Conservation (phyloP, 1,140 invertebrate genomes). For the Orchestia grillus region DNA sequence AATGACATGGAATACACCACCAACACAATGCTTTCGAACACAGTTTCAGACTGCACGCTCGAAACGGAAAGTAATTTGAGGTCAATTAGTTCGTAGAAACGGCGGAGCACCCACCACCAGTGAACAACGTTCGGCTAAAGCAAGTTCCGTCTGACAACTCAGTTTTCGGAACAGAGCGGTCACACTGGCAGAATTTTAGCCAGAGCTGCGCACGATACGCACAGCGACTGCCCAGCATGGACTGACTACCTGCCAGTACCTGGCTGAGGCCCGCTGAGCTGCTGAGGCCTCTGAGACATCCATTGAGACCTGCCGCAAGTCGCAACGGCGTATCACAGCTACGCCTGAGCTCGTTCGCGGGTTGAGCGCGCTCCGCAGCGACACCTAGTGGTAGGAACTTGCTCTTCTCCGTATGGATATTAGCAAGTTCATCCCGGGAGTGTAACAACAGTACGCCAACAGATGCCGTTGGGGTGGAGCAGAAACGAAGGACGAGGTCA, state of each 20-base stretch:
- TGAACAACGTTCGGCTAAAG: not conserved
- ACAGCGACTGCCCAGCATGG: not conserved
- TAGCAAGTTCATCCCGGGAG: no score
- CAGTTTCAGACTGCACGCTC: not conserved
- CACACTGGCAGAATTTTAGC: not conserved
- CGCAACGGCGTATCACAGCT: constrained; percentile 1
- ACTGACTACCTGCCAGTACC: constrained; percentile 12
- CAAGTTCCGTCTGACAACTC: not conserved
- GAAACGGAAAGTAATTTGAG: not conserved
- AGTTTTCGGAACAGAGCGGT: not conserved
- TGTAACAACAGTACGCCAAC: no score
- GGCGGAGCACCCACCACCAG: not conserved
- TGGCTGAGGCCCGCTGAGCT: no score
- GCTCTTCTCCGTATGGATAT: no score
- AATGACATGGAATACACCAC: not conserved
- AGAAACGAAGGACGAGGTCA: no score
- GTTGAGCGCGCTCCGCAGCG: not conserved
- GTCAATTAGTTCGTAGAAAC: not conserved
- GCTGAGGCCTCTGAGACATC: no score
- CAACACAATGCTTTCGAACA: not conserved
- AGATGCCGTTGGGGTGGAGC: no score
- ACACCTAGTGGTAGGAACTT: not conserved
- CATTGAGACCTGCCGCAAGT: constrained; percentile 18
- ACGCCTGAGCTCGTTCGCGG: not conserved
- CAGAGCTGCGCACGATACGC: not conserved